Evolutionary conservation across 2,888 invertebrate genomes (phyloP), one percentile per base, ranked within the genome.

Genomic region (Coelopa pilipes): DNA sequence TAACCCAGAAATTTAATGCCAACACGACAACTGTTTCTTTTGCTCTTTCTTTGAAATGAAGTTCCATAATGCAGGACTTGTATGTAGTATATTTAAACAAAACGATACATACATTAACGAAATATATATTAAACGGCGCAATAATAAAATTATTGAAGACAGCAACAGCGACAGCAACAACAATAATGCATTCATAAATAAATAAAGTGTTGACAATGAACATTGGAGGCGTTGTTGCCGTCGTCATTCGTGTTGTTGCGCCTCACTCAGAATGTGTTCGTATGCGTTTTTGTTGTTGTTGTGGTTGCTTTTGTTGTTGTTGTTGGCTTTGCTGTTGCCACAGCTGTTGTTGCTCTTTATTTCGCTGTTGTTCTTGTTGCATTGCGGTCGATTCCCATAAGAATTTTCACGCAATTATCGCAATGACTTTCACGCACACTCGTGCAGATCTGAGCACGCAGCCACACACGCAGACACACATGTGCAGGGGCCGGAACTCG

Each of bases 401-500:
- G 73, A 66, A 55, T 63, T 49, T 57, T 73, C 57, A 73, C 76
- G 73, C 74, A 74, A 62, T 76, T 76, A 72, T 72, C 67, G 67
- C 76, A 73, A 73, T 72, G 65, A 70, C 69, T 67, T 50, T 45
- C 46, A 73, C 46, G 24, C 63, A 71, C 62, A 19, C 17, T n/a
- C 12, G 46, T 34, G n/a, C 34, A 34, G 34, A 34, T 34, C 4
- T 7, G 17, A 45, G 1, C 60, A 66, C 13, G 57, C 65, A 45
- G n/a, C 34, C 53, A 50, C 78, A 81, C 78, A 79, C 76, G 73
- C 76, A 75, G 73, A 76, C 74, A 62, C 34, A 72, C 63, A 53
- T 55, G 34, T 4, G 7, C 34, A 7, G 7, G 34, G 34, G 34
- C 34, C 34, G 34, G 34, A 34, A 34, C 34, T 34, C 34, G 7